A percentile compares a stretch with the other conserved stretches of the same genome.
Conservation (phyloP, 1,140 invertebrate genomes). For the Belonocnema kinseyi region DNA sequence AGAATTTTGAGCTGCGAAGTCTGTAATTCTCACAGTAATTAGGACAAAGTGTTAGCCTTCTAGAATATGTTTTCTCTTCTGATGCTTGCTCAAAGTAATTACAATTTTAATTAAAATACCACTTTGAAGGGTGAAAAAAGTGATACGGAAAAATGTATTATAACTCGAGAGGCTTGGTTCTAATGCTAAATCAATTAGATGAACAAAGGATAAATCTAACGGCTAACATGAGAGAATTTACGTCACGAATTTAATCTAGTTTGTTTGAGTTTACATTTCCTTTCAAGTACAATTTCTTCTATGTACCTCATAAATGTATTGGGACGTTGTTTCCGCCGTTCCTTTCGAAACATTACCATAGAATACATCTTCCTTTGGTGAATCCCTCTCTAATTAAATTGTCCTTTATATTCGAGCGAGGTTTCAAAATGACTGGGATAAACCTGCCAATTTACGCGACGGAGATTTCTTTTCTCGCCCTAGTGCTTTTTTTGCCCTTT, state of each 20-base stretch:
- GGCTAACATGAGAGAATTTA: neutral
- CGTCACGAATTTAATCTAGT: conserved; percentile 34
- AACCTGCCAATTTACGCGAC: conserved; percentile 46
- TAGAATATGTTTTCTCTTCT: too few relatives aligned
- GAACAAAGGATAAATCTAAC: neutral
- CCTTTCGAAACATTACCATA: conserved; percentile 33
- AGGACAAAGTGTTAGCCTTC: too few relatives aligned
- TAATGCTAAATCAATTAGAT: conserved; percentile 25
- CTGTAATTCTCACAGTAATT: too few relatives aligned
- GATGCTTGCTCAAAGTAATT: too few relatives aligned
- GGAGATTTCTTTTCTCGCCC: conserved; percentile 26
- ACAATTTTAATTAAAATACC: too few relatives aligned
- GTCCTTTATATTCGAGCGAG: conserved; percentile 64
- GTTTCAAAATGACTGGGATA: conserved; percentile 56
- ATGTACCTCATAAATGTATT: conserved; percentile 17
- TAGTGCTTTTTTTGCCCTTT: conserved; percentile 3
- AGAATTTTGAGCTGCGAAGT: too few relatives aligned
- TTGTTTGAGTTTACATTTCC: conserved; percentile 23
- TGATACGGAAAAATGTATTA: too few relatives aligned
- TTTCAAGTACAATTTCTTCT: neutral
- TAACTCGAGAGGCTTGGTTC: neutral
- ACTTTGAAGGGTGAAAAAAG: too few relatives aligned
- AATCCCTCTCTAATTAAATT: conserved; percentile 69
- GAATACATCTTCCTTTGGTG: conserved; percentile 47
- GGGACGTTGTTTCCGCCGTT: conserved; percentile 12